Conservation (phyloP, 2,113 vertebrate genomes). For the Saimiri boliviensis region DNA sequence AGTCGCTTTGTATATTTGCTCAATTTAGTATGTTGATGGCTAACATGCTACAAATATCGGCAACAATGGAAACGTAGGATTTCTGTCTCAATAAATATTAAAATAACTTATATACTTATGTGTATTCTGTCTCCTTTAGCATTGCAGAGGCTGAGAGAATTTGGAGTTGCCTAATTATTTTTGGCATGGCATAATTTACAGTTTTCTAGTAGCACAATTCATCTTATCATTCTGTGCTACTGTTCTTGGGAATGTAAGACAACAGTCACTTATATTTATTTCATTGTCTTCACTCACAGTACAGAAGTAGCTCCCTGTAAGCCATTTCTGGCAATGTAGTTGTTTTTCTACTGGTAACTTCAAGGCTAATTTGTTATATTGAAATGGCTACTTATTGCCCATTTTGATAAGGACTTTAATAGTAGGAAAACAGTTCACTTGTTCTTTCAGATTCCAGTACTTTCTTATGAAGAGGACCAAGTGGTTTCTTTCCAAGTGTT, state of each 20-base stretch:
- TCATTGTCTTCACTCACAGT: background rate
- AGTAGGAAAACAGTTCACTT: background rate
- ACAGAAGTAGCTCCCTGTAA: background rate
- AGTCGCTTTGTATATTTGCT: background rate
- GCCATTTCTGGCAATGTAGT: background rate
- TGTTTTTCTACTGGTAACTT: background rate
- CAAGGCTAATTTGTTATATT: background rate
- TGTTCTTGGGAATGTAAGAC: background rate
- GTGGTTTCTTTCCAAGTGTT: background rate
- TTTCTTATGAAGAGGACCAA: background rate
- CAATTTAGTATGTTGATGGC: background rate
- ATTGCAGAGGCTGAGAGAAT: background rate
- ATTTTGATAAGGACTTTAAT: background rate
- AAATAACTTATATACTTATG: background rate
- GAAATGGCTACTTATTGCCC: background rate
- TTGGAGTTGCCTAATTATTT: slow-evolving; percentile 9
- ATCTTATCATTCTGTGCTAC: background rate
- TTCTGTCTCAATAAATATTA: background rate
- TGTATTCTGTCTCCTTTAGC: background rate
- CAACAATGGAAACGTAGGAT: background rate
- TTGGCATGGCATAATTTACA: background rate
- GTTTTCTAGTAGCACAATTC: background rate
- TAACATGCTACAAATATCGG: background rate
- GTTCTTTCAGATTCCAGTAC: background rate
- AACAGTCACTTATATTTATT: background rate